Evolutionary conservation across 2,888 invertebrate genomes (phyloP).

Genomic region (Dynastes tityus): DNA sequence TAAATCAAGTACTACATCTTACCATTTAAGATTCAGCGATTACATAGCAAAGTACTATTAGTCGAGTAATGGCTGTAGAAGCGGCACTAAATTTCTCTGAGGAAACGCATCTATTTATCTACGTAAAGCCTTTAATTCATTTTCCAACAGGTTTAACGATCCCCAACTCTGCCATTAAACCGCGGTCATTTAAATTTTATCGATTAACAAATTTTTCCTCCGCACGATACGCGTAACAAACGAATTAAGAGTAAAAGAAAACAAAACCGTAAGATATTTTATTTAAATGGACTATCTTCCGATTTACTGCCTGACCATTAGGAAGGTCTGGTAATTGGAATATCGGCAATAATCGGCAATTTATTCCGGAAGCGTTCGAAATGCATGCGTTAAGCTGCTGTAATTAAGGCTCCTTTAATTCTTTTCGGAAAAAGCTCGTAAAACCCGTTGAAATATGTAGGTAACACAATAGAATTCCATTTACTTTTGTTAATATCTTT

Average conservation of each 20-base stretch:
- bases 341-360: slow-evolving; percentile 25
- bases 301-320: slow-evolving; percentile 36
- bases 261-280: slow-evolving; percentile 15
- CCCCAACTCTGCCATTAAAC: slow-evolving; percentile 16
- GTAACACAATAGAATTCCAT: too few species aligned
- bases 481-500: too few species aligned
- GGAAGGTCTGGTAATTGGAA: slow-evolving; percentile 5
- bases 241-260: slow-evolving; percentile 22
- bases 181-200: slow-evolving; percentile 40
- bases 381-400: not conserved
- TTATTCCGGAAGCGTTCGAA: slow-evolving; percentile 7
- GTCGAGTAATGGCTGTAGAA: not conserved
- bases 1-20: too few species aligned
- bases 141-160: slow-evolving; percentile 26
- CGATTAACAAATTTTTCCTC: slow-evolving; percentile 27
- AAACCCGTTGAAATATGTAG: not conserved
- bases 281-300: slow-evolving; percentile 23
- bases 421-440: not conserved
- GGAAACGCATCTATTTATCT: slow-evolving; percentile 2
- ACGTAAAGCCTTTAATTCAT: slow-evolving; percentile 35
- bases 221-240: slow-evolving; percentile 5
- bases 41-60: not conserved
- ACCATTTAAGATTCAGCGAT: not conserved
- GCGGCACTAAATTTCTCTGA: slow-evolving; percentile 2
- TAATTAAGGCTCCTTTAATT: not conserved